Evolutionary conservation across 2,797 vertebrate genomes (phyloP).

Genomic region (Somateria mollissima): DNA sequence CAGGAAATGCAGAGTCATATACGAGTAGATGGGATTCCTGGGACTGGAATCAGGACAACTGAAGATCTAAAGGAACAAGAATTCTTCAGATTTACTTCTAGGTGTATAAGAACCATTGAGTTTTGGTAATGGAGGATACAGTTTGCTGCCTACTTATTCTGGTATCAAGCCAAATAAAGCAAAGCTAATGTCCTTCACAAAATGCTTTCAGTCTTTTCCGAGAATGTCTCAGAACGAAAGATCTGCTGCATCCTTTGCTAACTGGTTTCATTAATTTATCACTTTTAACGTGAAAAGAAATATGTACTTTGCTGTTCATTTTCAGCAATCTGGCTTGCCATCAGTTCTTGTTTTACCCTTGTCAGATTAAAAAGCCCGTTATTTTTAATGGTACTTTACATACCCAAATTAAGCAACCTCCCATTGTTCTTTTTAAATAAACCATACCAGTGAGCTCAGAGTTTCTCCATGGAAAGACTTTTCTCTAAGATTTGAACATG

Average conservation of each 20-base stretch:
- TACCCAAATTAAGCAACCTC: conserved; percentile 28
- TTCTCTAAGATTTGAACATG: neutral
- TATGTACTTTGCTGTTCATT: neutral
- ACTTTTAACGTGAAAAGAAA: neutral
- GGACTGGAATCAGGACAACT: neutral
- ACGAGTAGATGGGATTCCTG: neutral
- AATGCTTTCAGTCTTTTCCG: neutral
- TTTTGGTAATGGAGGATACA: neutral
- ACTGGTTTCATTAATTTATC: neutral
- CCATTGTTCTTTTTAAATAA: conserved; percentile 22
- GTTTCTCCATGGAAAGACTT: neutral
- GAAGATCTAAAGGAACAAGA: neutral
- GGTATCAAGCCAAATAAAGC: neutral
- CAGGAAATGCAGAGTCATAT: neutral
- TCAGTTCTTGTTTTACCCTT: neutral
- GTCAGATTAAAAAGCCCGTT: neutral
- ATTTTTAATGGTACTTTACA: neutral
- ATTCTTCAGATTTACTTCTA: neutral
- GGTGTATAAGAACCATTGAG: neutral
- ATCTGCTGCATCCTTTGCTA: neutral
- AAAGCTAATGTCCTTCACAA: neutral
- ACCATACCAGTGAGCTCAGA: neutral
- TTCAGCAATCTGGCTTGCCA: neutral
- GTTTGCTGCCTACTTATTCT: neutral
- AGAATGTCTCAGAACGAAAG: neutral